Evolutionary conservation across 2,888 invertebrate genomes (phyloP), one percentile per base, ranked within the genome.

Genomic region (Troglohyphantes excavatus): DNA sequence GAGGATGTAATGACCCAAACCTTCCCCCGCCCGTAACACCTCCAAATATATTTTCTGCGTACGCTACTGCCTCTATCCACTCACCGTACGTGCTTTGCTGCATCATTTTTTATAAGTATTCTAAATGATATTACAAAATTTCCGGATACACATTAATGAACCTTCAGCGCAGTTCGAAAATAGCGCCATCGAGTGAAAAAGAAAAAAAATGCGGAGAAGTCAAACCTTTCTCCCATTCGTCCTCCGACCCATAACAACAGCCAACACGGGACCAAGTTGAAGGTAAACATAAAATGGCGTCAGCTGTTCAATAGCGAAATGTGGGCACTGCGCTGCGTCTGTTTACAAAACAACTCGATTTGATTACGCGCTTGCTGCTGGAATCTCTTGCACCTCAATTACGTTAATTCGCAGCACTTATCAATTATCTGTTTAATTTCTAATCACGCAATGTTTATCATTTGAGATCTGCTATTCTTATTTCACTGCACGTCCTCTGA

Each of bases 281-380:
- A 72, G 70, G 86, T 86, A 86, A 86, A 86, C 78, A 86, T 70
- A 79, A 86, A 72, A 86, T 86, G 86, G 86, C 86, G 86, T 86
- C 78, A 78, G 79, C 53, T 53, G 53, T 53, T 53, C 53, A n/a
- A 39, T 11, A 39, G 7, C 39, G 39, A 39, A 39, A 5, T 53
- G 53, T 53, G 53, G 5, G 53, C n/a, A 53, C 53, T 53, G 53
- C 53, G 53, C n/a, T 53, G 13, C 53, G 53, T 53, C 13, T 39
- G 53, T 53, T 53, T 53, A 53, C 53, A 53, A 53, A 53, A 53
- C 53, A 53, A 53, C 53, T n/a, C 5, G 53, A 53, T n/a, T 53
- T 53, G n/a, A 53, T 53, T 53, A 53, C 1, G 53, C 53, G 53
- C n/a, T 53, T 53, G 13, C 53, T 17, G 17, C n/a, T 33, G 33